Percentiles rank a stretch among this genome's conserved stretches.
phyloP scores from a whole-genome alignment of 2,113 vertebrate species.

The Muntiacus reevesi region DNA sequence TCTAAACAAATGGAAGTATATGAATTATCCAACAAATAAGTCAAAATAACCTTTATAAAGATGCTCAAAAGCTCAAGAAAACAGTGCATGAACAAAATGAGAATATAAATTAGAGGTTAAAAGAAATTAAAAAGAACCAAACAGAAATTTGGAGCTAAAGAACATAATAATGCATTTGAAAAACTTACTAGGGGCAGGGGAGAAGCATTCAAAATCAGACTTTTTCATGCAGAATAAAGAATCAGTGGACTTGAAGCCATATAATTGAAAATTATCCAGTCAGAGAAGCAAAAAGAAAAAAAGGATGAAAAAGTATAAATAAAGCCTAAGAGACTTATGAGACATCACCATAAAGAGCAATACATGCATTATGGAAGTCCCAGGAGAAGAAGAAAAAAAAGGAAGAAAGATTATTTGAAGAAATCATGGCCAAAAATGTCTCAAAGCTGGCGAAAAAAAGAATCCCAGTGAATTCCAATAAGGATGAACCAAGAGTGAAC shows the following conservation, averaged over 20 bases:
- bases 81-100: not conserved
- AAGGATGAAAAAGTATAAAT: not conserved
- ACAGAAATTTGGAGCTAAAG: not conserved
- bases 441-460: not conserved
- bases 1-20: not conserved
- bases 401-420: not conserved
- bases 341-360: not conserved
- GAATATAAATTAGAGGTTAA: not conserved
- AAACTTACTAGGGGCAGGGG: not conserved
- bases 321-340: not conserved
- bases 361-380: not conserved
- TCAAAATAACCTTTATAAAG: not conserved
- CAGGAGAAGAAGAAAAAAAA: not conserved
- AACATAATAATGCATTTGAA: not conserved
- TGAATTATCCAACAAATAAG: not conserved
- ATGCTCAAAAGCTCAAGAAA: not conserved
- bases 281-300: not conserved
- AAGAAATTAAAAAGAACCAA: not conserved
- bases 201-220: not conserved
- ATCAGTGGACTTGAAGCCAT: not conserved
- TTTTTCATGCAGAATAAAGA: not conserved
- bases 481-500: not conserved
- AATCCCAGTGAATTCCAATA: not conserved
- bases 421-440: not conserved
- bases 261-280: not conserved